Percentiles rank a stretch among this genome's conserved stretches.
Evolutionary conservation across 2,888 invertebrate genomes (phyloP).

Genomic region (Criorhina ranunculi): DNA sequence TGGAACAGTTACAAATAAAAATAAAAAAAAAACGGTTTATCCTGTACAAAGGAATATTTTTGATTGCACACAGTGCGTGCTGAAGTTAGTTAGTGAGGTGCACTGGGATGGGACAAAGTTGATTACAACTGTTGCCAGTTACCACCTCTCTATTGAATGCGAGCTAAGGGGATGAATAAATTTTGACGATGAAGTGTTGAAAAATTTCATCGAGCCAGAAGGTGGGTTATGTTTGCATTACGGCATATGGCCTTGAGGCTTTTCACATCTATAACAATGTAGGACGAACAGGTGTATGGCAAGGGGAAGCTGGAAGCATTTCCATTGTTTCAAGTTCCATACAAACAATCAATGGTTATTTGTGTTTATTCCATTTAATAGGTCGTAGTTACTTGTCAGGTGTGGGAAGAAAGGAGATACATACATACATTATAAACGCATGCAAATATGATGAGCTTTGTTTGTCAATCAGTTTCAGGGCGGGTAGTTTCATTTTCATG

Average conservation of each 20-base stretch:
- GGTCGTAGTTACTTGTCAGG: neutral
- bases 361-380: slow-evolving; percentile 6
- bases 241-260: slow-evolving; percentile 33
- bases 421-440: no score
- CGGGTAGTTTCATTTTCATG: no score
- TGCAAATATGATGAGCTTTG: no score
- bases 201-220: slow-evolving; percentile 23
- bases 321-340: neutral
- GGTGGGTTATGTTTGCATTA: neutral
- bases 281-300: slow-evolving; percentile 33
- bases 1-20: slow-evolving; percentile 62
- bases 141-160: slow-evolving; percentile 7
- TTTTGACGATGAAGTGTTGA: slow-evolving; percentile 62
- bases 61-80: slow-evolving; percentile 74
- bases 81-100: slow-evolving; percentile 66
- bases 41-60: slow-evolving; percentile 67
- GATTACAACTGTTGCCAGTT: slow-evolving; percentile 57
- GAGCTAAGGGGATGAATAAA: slow-evolving; percentile 19
- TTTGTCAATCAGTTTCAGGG: no score
- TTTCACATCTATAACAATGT: slow-evolving; percentile 21
- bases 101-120: slow-evolving; percentile 48
- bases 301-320: slow-evolving; percentile 6
- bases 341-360: slow-evolving; percentile 9
- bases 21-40: slow-evolving; percentile 7
- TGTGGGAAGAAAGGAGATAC: no score